Base-by-base conservation (phyloP, 2,888 invertebrate species). In the Cephus sareptanus region DNA sequence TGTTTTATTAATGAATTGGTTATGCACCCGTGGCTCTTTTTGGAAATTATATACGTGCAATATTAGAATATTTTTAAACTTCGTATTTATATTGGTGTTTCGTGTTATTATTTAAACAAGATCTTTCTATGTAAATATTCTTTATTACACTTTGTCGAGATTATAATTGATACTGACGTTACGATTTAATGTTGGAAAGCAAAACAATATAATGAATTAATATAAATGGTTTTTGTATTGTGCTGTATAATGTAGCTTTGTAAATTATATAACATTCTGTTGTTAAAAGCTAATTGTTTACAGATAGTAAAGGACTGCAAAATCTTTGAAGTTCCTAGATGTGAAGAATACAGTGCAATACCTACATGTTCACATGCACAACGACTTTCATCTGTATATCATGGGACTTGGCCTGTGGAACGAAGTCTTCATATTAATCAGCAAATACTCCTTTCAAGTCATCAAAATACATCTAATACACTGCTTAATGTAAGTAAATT, bases 351-450 rank as follows among this genome's bases (percentile, higher is more conserved):
- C 81, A 88, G 86, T 15, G 31, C 30, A 15, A 33, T 31, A 71
- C 6, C 33, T 23, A 4, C 40, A 31, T 71, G 31, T 15, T 6
- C 15, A 15, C 87, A 86, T 75, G 82, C 83, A 68, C 87, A 90
- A 81, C 90, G 88, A 82, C 82, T 93, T 79, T 90, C 92, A 15
- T 91, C 92, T 71, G 91, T 93, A 78, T 94, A 93, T 86, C 94
- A 94, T 85, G 94, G 94, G n/a, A 93, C 94, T 23, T 94, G 94
- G 94, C 94, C 94, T 11, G 93, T 94, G 71, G 94, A 93, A 86
- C 92, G 91, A 85, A 91, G 90, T 79, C 84, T 86, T 81, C 92
- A 88, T 92, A 89, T 89, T 80, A 90, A 80, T 83, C 90, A 89
- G 81, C 87, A 86, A 82, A 86, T 86, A 81, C 86, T 85, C 69